Percentiles rank a stretch among this genome's conserved stretches.
These are phyloP conservation scores for Hoplias malabaricus DNA, from an alignment of 2,113 vertebrate species.

Conservation along the genomic window DNA sequence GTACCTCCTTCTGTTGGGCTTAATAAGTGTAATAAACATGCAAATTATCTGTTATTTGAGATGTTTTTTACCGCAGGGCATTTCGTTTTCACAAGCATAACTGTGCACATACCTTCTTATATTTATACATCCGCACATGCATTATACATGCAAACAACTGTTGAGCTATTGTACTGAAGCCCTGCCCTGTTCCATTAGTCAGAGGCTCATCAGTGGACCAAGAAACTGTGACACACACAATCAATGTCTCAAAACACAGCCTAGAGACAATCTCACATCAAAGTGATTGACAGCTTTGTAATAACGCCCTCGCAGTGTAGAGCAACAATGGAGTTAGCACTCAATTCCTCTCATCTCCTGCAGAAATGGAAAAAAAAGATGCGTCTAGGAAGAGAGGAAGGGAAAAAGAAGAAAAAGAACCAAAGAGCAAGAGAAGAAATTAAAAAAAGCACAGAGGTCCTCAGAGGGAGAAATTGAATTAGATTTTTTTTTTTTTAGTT, in stretches of 20 bases:
- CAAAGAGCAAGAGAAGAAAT: not conserved
- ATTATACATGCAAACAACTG: not conserved
- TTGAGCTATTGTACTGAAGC: not conserved
- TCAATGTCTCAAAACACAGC: constrained; percentile 3
- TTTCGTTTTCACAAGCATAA: not conserved
- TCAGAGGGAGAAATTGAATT: not conserved
- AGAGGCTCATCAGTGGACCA: constrained; percentile 1
- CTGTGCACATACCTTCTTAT: not conserved
- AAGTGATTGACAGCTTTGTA: constrained; percentile 32
- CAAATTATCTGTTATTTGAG: not conserved
- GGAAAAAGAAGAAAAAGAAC: not conserved
- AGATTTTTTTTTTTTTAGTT: not conserved
- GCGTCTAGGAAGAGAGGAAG: not conserved
- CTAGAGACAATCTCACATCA: constrained; percentile 6
- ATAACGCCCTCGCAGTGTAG: not conserved
- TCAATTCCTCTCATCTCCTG: not conserved
- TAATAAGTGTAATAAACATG: not conserved
- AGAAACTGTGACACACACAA: not conserved
- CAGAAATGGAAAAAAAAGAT: not conserved
- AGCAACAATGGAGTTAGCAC: constrained; percentile 13
- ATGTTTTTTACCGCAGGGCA: not conserved
- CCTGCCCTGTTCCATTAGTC: not conserved
- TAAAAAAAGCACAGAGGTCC: not conserved
- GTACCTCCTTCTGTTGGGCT: not conserved
- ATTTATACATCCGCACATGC: not conserved